These are phyloP conservation scores for Calliphora vicina DNA, from an alignment of 1,140 invertebrate genomes.

Conservation along the genomic window DNA sequence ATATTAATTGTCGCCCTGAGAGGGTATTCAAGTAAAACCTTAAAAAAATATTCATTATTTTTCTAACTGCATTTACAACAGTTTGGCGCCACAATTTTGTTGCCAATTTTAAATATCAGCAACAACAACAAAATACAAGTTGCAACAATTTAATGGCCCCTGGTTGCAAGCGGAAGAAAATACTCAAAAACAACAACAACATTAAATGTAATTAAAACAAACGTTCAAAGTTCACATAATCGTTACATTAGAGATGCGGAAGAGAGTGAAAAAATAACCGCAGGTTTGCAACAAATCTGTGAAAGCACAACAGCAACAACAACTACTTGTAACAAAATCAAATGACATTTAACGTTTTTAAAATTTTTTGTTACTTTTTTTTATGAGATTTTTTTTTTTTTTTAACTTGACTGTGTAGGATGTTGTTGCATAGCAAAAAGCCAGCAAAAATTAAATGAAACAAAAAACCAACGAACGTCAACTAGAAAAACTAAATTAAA, in stretches of 20 bases:
- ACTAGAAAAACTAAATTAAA: not conserved
- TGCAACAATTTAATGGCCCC: not conserved
- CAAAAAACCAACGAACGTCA: not conserved
- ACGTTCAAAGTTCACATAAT: not conserved
- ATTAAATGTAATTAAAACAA: slow-evolving; percentile 7
- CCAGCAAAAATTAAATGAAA: too few relatives aligned
- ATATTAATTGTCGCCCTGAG: too few relatives aligned
- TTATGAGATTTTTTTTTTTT: not conserved
- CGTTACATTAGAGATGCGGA: not conserved
- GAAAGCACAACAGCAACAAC: not conserved
- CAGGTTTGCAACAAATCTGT: not conserved
- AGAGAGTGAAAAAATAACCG: not conserved
- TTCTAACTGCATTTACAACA: not conserved
- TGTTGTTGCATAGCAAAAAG: too few relatives aligned
- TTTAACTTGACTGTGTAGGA: not conserved
- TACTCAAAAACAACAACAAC: not conserved
- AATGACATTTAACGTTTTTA: not conserved
- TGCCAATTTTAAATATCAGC: not conserved
- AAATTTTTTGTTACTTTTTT: not conserved
- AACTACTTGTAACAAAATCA: not conserved
- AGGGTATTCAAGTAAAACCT: too few relatives aligned
- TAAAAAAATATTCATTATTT: not conserved
- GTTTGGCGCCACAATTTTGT: not conserved
- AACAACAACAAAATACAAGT: not conserved
- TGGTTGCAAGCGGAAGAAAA: not conserved